Base-by-base conservation (phyloP, 2,888 invertebrate genomes). In the Yponomeuta malinellus region DNA sequence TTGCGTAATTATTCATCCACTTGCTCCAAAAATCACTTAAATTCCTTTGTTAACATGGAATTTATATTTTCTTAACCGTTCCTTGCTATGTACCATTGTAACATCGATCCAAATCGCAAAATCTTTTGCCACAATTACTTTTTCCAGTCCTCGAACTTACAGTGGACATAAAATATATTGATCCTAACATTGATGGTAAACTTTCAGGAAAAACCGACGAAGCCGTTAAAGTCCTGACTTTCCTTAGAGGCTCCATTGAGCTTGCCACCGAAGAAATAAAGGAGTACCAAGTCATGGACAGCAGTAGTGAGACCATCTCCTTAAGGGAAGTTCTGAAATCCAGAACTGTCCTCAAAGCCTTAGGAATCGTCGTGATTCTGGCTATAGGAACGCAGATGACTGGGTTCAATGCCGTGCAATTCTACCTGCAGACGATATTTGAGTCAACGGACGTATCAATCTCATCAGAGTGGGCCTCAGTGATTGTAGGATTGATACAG, bases 371-470 rank as follows among this genome's bases (percentile, higher is more conserved):
- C 4, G 63, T 73, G 6, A 31, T 72, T n/a, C 33, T 75, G 9
- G 71, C 71, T 1, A 48, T 76, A 0, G 77, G 80, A 0, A 5
- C 74, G 0, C 84, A 86, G n/a, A 69, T 85, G 0, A 74, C 78
- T 0, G 87, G 88, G 0, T 86, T 78, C 59, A 87, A 85, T 63
- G 82, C 81, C 0, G 80, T 89, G 0, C 74, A 79, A 0, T 84
- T 82, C 73, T 89, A 88, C 70, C 74, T 88, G 2, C 88, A 88
- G 76, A 84, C 86, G 0, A 79, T 89, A 48, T 74, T 89, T 71
- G 82, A 82, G 59, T 83, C 83, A 0, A 83, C 88, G 0, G 74
- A 83, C 15, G 86, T 87, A 0, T 81, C 79, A 15, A 76, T 89
- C 0, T 78, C 71, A 2, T 78, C 88, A 0, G 84, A 84, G 73